Evolutionary conservation across 2,797 vertebrate species (phyloP).

Genomic region (Tympanoctomys barrerae): DNA sequence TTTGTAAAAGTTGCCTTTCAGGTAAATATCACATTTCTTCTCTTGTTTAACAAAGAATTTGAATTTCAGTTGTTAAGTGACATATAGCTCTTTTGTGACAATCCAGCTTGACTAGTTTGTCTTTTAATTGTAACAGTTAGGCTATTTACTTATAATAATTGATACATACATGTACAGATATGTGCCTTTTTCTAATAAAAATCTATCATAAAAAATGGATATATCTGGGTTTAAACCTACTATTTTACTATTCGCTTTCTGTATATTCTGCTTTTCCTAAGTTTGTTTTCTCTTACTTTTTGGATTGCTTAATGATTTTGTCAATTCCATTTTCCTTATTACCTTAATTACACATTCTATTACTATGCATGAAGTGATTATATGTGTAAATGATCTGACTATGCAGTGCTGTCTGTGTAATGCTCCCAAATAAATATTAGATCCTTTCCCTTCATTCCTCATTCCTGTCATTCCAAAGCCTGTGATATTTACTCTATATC

Average conservation of each 20-base stretch:
- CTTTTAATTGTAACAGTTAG: conserved; percentile 33
- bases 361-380: background rate
- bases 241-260: conserved; percentile 24
- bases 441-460: background rate
- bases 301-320: conserved; percentile 7
- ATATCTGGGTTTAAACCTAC: conserved; percentile 16
- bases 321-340: conserved; percentile 31
- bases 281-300: conserved; percentile 19
- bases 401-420: background rate
- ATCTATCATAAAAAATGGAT: background rate
- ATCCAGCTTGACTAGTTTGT: background rate
- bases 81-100: no score
- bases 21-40: background rate
- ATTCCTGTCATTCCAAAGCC: background rate
- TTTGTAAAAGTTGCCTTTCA: background rate
- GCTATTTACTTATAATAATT: conserved; percentile 7
- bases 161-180: no score
- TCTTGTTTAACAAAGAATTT: conserved; percentile 16
- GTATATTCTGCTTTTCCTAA: background rate
- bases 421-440: conserved; percentile 32
- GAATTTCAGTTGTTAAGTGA: background rate
- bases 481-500: background rate
- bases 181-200: no score
- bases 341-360: background rate
- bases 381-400: background rate